Evolutionary conservation across 2,113 vertebrate genomes (phyloP).

Genomic region (Thamnophis sirtalis): DNA sequence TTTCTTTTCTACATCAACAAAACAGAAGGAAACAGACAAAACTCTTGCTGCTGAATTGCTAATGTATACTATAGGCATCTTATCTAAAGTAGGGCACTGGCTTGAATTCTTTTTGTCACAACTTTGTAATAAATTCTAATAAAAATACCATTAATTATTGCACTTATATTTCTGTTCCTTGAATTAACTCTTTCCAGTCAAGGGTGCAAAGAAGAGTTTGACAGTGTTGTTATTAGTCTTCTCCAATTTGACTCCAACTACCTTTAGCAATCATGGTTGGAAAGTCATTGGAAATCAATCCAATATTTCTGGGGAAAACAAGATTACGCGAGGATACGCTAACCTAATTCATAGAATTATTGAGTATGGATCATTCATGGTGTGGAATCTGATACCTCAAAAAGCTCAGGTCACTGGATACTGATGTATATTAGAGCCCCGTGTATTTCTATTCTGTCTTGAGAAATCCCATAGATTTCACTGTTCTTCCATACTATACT

Average conservation of each 20-base stretch:
- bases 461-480: background rate
- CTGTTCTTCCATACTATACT: background rate
- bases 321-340: background rate
- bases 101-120: background rate
- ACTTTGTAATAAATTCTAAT: background rate
- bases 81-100: background rate
- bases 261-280: background rate
- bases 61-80: background rate
- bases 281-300: background rate
- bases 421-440: background rate
- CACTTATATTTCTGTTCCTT: background rate
- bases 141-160: background rate
- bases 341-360: background rate
- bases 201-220: background rate
- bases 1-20: background rate
- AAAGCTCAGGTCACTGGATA: background rate
- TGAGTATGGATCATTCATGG: background rate
- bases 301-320: background rate
- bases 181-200: background rate
- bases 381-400: background rate
- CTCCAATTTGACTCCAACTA: background rate
- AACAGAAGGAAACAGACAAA: background rate
- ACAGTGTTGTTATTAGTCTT: background rate
- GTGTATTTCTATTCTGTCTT: background rate
- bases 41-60: background rate